Evolutionary conservation across 2,797 vertebrate genomes (phyloP), one percentile per base, ranked within the genome.

Genomic region (Crenuchus spilurus): DNA sequence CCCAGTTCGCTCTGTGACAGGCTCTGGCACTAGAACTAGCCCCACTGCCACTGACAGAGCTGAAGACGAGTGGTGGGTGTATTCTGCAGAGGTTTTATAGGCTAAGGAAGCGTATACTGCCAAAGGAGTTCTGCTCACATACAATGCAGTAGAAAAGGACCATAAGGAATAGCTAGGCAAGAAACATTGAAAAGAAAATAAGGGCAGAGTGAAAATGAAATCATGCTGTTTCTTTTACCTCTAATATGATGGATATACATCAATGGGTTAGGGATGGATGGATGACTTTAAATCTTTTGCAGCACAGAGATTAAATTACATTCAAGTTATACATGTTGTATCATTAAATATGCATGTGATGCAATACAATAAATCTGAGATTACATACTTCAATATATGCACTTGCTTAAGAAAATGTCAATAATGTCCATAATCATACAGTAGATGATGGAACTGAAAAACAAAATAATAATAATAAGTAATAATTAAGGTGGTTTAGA

Each of bases 81-180:
- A 70, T 74, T 65, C 76, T 78, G 70, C 76, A 78, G 76, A 78
- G 70, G 63, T 69, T 78, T 77, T 18, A 44, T 58, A 74, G 71
- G 22, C 71, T 73, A 42, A 54, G 28, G 26, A 49, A 48, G 22
- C 35, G 22, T 24, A 65, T 6, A 37, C 44, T 70, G 73, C 73
- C 41, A 70, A 68, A 42, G 37, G 35, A 68, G 33, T 52, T n/a
- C 41, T 24, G 35, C 37, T 61, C 20, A n/a, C 52, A 44, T 64
- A 64, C 13, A 63, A 46, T 8, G 26, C 49, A 57, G 71, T 1
- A 9, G 51, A 49, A 30, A 69, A 4, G 52, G 54, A 61, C 44
- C 75, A 72, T 49, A 55, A 46, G 70, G 54, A 72, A 61, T 46
- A 44, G 35, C 70, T 72, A 35, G 54, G 67, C 66, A 64, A 66